Evolutionary conservation across 2,888 invertebrate species (phyloP).

Genomic region (Baccha elongata): DNA sequence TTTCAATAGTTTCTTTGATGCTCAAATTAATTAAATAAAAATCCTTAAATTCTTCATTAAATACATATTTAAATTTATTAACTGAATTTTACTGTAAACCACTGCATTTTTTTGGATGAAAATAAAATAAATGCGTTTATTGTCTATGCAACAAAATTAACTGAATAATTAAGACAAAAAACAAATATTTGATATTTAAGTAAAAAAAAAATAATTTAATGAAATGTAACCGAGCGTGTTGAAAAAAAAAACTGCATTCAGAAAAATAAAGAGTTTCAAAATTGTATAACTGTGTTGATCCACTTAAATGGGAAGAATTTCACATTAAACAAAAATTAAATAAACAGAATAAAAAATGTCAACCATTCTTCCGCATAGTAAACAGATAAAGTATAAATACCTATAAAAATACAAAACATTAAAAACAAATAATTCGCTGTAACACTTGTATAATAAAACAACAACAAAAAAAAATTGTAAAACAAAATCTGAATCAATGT

Average conservation of each 20-base stretch:
- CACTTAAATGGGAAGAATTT: constrained; percentile 20
- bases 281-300: constrained; percentile 55
- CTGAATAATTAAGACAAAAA: constrained; percentile 4
- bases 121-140: constrained; percentile 42
- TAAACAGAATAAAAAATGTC: constrained; percentile 29
- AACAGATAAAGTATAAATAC: constrained; percentile 31
- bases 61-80: too few relatives aligned
- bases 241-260: constrained; percentile 35
- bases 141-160: constrained; percentile 29
- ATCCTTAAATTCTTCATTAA: too few relatives aligned
- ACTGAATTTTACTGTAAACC: constrained; percentile 28
- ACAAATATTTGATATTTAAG: constrained; percentile 11
- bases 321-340: constrained; percentile 19
- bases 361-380: constrained; percentile 60
- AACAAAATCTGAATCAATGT: constrained; percentile 59
- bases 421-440: constrained; percentile 55
- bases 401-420: constrained; percentile 24
- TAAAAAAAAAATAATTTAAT: constrained; percentile 14
- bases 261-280: constrained; percentile 69
- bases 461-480: constrained; percentile 14
- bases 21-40: too few relatives aligned
- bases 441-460: constrained; percentile 62
- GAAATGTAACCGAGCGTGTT: constrained; percentile 53
- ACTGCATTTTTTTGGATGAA: neutral
- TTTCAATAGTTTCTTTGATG: too few relatives aligned